These are phyloP conservation scores for Varanus salvator DNA, from an alignment of 2,113 vertebrate species.

Conservation along the genomic window DNA sequence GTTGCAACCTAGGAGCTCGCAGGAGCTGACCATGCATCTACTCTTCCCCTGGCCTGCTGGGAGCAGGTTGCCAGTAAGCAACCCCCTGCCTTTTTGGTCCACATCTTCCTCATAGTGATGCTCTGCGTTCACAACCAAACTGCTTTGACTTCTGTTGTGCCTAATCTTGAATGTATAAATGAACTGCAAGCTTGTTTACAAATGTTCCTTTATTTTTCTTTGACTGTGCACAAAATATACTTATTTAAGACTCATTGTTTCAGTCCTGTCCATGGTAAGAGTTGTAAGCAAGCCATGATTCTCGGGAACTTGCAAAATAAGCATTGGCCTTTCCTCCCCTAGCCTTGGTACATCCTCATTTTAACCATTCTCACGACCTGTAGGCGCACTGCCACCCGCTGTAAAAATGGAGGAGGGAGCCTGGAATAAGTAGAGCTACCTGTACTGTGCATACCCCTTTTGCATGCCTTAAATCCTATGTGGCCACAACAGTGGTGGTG, in stretches of 20 bases:
- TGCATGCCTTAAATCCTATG: no score
- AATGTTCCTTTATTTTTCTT: constrained; percentile 74
- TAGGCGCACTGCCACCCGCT: not conserved
- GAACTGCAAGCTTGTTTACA: constrained; percentile 71
- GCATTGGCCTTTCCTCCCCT: not conserved
- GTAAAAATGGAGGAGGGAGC: constrained; percentile 5
- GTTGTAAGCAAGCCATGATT: constrained; percentile 63
- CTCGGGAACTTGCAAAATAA: constrained; percentile 54
- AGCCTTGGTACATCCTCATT: not conserved
- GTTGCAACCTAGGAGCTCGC: constrained; percentile 68
- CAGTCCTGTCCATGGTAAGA: constrained; percentile 68
- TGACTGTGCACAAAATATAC: constrained; percentile 71
- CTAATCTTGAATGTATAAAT: constrained; percentile 72
- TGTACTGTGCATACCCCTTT: not conserved
- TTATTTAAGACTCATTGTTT: constrained; percentile 71
- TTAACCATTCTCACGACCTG: not conserved
- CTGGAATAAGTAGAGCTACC: not conserved
- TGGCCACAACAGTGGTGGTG: no score
- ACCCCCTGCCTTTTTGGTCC: constrained; percentile 39
- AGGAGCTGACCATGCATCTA: constrained; percentile 59
- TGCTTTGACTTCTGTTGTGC: constrained; percentile 75
- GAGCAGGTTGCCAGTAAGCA: constrained; percentile 52
- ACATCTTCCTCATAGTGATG: constrained; percentile 59
- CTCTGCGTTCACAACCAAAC: constrained; percentile 49
- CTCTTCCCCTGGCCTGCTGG: constrained; percentile 13